Evolutionary conservation across 2,888 invertebrate genomes (phyloP), one percentile per base, ranked within the genome.

Genomic region (Synanthedon andrenaeformis): DNA sequence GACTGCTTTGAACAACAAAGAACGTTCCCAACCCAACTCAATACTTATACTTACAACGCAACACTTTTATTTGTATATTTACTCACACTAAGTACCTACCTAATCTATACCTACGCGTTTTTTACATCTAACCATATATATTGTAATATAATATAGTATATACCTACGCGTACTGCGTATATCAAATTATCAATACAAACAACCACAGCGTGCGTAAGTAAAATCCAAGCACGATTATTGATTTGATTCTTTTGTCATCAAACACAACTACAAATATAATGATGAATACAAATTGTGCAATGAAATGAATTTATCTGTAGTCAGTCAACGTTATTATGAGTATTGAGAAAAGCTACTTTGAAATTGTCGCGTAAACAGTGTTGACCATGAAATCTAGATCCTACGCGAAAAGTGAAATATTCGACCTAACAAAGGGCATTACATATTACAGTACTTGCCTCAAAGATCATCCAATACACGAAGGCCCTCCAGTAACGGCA

Each of bases 391-490:
- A 72, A 59, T 52, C 53, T 45, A 45, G 8, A 14, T 45, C 45
- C 45, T 45, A 45, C 45, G 45, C 14, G 57, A 73, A 69, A 74
- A 67, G 73, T 72, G 72, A 72, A 63, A 60, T 61, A 58, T 64
- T 65, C 56, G 67, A 65, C 69, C 68, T 71, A 71, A 75, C 71
- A 74, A 74, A 79, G 76, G 78, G 74, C 70, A 70, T 60, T 57
- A 4, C 10, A 35, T 35, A 35, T 35, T 35, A 35, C 60, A 60
- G 61, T 76, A 86, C 87, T 87, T 83, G 83, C 86, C 86, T 86
- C 83, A 81, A 70, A 83, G 77, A 74, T 79, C 86, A 87, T 87
- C 87, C 86, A 87, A 87, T 84, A 76, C 74, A 70, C 75, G 76
- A 74, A 70, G 77, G 76, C 67, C 71, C 76, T 79, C 79, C 70